These are phyloP conservation scores for Achatina immaculata DNA, from an alignment of 1,140 invertebrate genomes.

Conservation along the genomic window DNA sequence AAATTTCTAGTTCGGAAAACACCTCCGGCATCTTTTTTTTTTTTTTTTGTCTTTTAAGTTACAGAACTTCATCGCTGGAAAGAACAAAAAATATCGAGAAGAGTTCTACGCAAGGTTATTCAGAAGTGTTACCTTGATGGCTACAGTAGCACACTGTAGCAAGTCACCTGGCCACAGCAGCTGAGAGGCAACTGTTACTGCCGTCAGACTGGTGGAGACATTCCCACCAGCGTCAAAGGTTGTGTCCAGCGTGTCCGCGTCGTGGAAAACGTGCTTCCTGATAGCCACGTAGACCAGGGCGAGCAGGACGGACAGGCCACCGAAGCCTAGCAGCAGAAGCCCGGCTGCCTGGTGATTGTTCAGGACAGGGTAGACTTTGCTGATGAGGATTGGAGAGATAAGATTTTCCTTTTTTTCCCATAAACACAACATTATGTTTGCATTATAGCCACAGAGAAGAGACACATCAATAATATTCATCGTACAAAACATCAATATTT, in stretches of 20 bases:
- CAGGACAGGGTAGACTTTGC: constrained; percentile 42
- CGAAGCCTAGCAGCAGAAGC: constrained; percentile 60
- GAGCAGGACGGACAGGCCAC: constrained; percentile 60
- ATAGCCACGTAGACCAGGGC: constrained; percentile 58
- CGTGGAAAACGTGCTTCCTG: constrained; percentile 61
- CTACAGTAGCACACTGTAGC: constrained; percentile 57
- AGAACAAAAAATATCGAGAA: too few relatives aligned
- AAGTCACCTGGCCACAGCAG: constrained; percentile 60
- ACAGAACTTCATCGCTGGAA: too few relatives aligned
- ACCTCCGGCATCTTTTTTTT: too few relatives aligned
- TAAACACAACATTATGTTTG: too few relatives aligned
- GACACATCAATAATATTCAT: too few relatives aligned
- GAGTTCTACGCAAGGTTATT: too few relatives aligned
- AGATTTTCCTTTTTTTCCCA: too few relatives aligned
- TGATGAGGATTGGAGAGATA: neutral
- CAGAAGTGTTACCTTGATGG: constrained; percentile 56
- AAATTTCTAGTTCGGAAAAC: too few relatives aligned
- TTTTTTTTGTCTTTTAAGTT: too few relatives aligned
- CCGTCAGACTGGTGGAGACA: constrained; percentile 58
- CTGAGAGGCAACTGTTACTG: constrained; percentile 60
- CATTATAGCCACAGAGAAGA: too few relatives aligned
- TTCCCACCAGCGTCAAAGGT: constrained; percentile 70
- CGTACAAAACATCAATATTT: too few relatives aligned
- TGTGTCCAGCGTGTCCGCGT: constrained; percentile 63
- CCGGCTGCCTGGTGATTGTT: constrained; percentile 53